Conservation (phyloP, 2,113 vertebrate genomes). For the Gallinago jamesoni region DNA sequence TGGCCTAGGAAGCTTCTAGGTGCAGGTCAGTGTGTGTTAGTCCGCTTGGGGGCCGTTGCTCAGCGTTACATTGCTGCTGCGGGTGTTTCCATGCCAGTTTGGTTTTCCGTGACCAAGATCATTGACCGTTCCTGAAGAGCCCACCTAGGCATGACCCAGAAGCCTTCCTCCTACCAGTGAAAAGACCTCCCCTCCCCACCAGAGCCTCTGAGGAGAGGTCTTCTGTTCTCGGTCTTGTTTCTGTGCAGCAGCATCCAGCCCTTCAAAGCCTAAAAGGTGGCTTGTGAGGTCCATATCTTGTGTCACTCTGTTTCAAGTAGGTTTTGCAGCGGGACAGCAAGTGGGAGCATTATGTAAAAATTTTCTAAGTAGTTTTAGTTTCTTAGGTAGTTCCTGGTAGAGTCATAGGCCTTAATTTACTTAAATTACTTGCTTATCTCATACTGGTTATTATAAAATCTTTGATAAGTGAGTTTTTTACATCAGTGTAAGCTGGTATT, state of each 20-base stretch:
- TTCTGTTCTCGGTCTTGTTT: too few species aligned
- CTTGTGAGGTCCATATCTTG: fast-evolving
- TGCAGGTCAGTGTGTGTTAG: too few species aligned
- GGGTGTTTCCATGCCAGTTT: not conserved
- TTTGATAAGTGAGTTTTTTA: not conserved
- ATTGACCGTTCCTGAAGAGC: fast-evolving
- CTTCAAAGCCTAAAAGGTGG: not conserved
- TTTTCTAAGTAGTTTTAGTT: not conserved
- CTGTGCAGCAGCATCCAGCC: not conserved
- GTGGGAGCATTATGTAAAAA: fast-evolving
- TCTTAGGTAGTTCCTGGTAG: not conserved
- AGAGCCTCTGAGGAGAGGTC: not conserved
- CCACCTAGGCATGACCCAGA: fast-evolving
- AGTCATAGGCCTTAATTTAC: not conserved
- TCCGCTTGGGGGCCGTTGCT: not conserved
- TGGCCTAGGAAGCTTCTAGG: too few species aligned
- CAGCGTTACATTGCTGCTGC: not conserved
- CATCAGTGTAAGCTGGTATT: not conserved
- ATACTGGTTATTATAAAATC: not conserved
- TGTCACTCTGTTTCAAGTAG: not conserved
- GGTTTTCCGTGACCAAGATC: fast-evolving
- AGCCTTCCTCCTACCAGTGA: not conserved
- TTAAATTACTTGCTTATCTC: not conserved
- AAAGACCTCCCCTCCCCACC: fast-evolving
- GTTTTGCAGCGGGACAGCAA: not conserved